Evolutionary conservation across 2,113 vertebrate genomes (phyloP).

Genomic region (Murina feae): DNA sequence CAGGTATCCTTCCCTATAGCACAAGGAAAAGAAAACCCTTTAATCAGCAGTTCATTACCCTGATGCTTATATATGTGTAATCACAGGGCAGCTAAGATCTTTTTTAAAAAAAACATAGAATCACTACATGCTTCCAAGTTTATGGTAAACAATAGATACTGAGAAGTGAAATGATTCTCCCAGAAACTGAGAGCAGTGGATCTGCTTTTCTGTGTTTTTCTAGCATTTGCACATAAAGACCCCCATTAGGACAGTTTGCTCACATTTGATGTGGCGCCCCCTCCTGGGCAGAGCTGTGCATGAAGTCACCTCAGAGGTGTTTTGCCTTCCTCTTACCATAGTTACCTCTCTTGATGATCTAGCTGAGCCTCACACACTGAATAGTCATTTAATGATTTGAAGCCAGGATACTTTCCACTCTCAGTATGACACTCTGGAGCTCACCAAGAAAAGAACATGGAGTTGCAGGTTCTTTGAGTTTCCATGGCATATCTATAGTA

Average conservation of each 20-base stretch:
- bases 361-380: neutral
- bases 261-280: neutral
- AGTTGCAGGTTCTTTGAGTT: neutral
- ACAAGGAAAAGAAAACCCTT: neutral
- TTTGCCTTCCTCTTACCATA: neutral
- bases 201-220: neutral
- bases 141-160: neutral
- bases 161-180: neutral
- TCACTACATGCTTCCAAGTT: neutral
- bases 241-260: neutral
- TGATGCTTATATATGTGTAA: neutral
- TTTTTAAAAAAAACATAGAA: neutral
- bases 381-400: neutral
- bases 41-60: neutral
- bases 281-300: neutral
- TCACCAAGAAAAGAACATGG: neutral
- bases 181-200: neutral
- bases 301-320: neutral
- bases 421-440: neutral
- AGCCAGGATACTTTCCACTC: neutral
- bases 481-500: neutral
- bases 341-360: neutral
- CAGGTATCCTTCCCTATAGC: neutral
- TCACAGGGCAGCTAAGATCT: neutral
- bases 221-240: neutral